Evolutionary conservation across 35 echinoderm and acorn worm genomes (phyloP), one percentile per base, ranked within the genome.

Genomic region (Acanthaster planci): DNA sequence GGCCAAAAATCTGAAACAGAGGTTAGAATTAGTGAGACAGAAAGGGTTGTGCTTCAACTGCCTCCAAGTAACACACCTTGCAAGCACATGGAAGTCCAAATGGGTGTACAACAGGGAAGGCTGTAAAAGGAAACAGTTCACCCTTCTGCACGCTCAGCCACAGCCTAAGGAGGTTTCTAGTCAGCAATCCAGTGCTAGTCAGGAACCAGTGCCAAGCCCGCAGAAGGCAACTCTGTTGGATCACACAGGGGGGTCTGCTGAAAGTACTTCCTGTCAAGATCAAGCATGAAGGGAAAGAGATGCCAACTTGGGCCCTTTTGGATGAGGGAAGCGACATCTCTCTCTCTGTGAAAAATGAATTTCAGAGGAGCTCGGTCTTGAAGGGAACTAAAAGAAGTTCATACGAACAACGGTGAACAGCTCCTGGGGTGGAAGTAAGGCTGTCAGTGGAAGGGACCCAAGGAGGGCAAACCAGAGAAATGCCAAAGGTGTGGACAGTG

Each of bases 41-140:
- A 85, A 85, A 38, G 82, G 88, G 19, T 82, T 90, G 1, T 90
- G 81, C 53, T 84, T 85, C 60, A 85, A 90, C 39, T 90, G 81
- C 40, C 40, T 90, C 19, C 27, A 37, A 2, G 60, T 21, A 4
- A 85, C 88, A 56, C 67, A 90, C 32, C 23, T 59, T 7, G 77
- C 87, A 1, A 89, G 87, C 56, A 38, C 14, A 19, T 89, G 87
- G 22, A 32, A 26, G 4, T 32, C 37, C 19, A 54, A 85, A 52
- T 36, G 57, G 30, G 37, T 22, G 35, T 79, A 76, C 37, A 78
- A 34, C 19, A 78, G 77, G 47, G 80, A 84, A 84, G 80, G 37
- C 16, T 90, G 80, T 51, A 84, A 84, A 14, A 77, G 67, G 27
- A 90, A 84, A 40, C 88, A 90, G 38, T 77, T 80, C 88, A 90